Conservation (phyloP, 2,113 vertebrate genomes). For the Paralichthys olivaceus region DNA sequence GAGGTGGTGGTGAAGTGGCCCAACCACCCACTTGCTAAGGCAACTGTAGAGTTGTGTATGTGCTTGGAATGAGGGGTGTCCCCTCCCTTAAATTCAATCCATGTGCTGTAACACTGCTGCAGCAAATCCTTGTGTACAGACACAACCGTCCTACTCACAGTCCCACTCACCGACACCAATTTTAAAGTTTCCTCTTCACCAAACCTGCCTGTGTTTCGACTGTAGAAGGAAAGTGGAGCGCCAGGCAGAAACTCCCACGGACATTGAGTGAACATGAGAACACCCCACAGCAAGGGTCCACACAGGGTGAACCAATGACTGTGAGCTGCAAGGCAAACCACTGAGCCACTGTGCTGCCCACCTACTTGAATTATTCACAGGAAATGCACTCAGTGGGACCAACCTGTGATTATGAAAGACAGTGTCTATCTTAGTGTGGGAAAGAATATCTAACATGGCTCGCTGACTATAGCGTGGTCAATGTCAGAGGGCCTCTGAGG, state of each 20-base stretch:
- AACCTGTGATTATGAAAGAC: conserved; percentile 38
- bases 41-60: background rate
- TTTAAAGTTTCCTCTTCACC: background rate
- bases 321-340: background rate
- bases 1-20: conserved; percentile 1
- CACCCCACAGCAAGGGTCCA: background rate
- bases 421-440: conserved; percentile 1
- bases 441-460: background rate
- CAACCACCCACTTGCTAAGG: background rate
- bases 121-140: too few relatives aligned
- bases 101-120: background rate
- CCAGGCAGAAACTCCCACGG: too few relatives aligned
- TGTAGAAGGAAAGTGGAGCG: background rate
- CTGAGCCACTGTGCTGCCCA: conserved; percentile 26
- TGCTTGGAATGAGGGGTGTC: background rate
- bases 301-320: conserved; percentile 8
- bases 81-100: background rate
- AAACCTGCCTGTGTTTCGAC: background rate
- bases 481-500: background rate
- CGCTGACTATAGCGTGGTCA: background rate
- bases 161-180: background rate
- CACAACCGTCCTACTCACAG: too few relatives aligned
- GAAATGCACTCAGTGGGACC: conserved; percentile 43
- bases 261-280: background rate
- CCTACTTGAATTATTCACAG: conserved; percentile 42